Conservation (phyloP, 2,888 invertebrate species). For the Melitaea athalia region DNA sequence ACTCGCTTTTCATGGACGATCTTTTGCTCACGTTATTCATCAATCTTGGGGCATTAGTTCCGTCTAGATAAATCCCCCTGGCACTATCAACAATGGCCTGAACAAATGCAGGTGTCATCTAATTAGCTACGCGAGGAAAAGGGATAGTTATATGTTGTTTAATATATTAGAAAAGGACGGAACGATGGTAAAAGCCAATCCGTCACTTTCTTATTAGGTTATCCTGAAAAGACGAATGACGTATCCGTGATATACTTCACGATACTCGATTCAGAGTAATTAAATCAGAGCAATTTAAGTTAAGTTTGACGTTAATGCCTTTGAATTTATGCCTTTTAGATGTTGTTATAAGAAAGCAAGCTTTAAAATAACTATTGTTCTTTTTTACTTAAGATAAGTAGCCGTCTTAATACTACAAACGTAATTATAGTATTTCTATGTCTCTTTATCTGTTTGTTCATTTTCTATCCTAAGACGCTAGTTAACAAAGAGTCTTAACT, state of each 20-base stretch:
- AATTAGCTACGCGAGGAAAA: constrained; percentile 62
- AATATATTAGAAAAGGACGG: constrained; percentile 51
- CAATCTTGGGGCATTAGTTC: constrained; percentile 72
- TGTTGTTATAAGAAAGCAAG: neutral
- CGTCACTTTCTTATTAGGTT: constrained; percentile 77
- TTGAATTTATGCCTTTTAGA: neutral
- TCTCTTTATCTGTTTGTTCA: too few species aligned
- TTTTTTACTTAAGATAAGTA: too few species aligned
- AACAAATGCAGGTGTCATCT: constrained; percentile 76
- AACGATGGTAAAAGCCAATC: constrained; percentile 63
- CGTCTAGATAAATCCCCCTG: constrained; percentile 69
- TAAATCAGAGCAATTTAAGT: constrained; percentile 43
- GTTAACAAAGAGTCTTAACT: too few species aligned
- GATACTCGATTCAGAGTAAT: constrained; percentile 64
- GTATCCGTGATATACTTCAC: constrained; percentile 65
- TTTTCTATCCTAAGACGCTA: too few species aligned
- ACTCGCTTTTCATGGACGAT: constrained; percentile 43
- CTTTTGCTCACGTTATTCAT: constrained; percentile 55
- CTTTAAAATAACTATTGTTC: too few species aligned
- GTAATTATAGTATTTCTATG: too few species aligned
- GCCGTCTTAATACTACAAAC: too few species aligned
- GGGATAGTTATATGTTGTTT: constrained; percentile 46
- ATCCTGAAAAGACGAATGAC: constrained; percentile 74
- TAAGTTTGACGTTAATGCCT: neutral
- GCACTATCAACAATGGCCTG: constrained; percentile 65